Evolutionary conservation across 2,113 vertebrate species (phyloP), one percentile per base, ranked within the genome.

Genomic region (Chloroceryle aenea): DNA sequence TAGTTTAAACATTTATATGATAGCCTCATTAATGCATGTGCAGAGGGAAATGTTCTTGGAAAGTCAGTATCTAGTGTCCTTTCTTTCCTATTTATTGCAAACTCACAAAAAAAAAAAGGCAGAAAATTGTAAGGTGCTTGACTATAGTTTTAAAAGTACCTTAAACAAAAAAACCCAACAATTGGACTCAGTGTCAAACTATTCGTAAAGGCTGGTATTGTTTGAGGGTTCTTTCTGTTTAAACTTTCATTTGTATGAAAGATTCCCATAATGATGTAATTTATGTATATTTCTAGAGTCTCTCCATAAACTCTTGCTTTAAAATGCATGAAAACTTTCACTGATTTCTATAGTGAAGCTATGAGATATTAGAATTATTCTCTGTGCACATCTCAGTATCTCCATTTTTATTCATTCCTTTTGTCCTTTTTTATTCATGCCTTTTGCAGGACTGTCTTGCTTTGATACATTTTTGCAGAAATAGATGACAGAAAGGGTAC

Each of bases 231-330:
- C 29, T 80, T 76, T 23, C 17, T 38, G 14, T 88, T 58, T 52
- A 13, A 14, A 29, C 96, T 98, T 98, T 97, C 94, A 98, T 97
- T 92, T 98, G 87, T 97, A 96, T 96, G 96, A 97, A 97, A 98
- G 84, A 94, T 96, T 96, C 96, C 96, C 85, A 67, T 73, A 36
- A 97, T 98, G 95, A 97, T 94, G 94, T 97, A 94, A 98, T 98
- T 97, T 96, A 76, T 91, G 96, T 97, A 95, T 96, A 94, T 97
- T 89, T 84, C 93, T 98, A 95, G 95, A 96, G 95, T 97, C 84
- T 87, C 38, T 77, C n/a, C 61, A 6, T 53, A 78, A 86, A 85
- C 26, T 72, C 75, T 90, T 76, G 50, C 72, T 30, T 76, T 43
- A 71, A 85, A 86, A 36, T 85, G 14, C 17, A 59, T 27, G n/a